phyloP scores from a whole-genome alignment of 2,888 invertebrate species.

The Drosophila fungiperda region DNA sequence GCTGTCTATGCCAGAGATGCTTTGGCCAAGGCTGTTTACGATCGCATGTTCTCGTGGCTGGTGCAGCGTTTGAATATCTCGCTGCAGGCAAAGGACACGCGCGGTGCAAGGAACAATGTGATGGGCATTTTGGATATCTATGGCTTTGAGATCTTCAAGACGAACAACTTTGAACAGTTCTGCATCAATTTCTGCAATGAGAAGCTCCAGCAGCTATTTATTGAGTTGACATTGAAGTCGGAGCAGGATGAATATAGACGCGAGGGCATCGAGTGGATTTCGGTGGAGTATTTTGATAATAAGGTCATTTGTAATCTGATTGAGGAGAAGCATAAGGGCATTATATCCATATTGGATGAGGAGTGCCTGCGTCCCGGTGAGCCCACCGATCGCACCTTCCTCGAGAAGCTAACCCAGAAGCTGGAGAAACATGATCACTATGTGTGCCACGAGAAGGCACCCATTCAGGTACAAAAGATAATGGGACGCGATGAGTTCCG shows the following conservation, averaged over 20 bases:
- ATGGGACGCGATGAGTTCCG: constrained; percentile 96
- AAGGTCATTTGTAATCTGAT: constrained; percentile 97
- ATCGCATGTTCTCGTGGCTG: constrained; percentile 95
- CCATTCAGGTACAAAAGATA: constrained; percentile 91
- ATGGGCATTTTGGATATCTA: constrained; percentile 97
- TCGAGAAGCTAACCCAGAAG: constrained; percentile 91
- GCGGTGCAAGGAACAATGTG: constrained; percentile 87
- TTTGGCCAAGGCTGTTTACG: constrained; percentile 95
- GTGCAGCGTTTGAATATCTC: constrained; percentile 92
- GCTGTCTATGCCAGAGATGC: constrained; percentile 95
- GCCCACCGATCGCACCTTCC: constrained; percentile 92
- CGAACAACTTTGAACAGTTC: constrained; percentile 93
- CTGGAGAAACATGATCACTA: constrained; percentile 92
- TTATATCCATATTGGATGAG: constrained; percentile 94
- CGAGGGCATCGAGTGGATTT: constrained; percentile 96
- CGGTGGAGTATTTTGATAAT: constrained; percentile 95
- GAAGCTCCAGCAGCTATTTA: constrained; percentile 97
- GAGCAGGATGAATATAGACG: constrained; percentile 96
- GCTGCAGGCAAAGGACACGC: constrained; percentile 87
- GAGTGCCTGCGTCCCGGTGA: constrained; percentile 96
- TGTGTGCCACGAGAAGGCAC: constrained; percentile 92
- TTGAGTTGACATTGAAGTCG: constrained; percentile 94
- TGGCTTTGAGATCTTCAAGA: constrained; percentile 96
- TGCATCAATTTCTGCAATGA: constrained; percentile 99
- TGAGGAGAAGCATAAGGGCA: constrained; percentile 94